phyloP scores from a whole-genome alignment of 2,888 invertebrate genomes.

The Hymenopus coronatus region DNA sequence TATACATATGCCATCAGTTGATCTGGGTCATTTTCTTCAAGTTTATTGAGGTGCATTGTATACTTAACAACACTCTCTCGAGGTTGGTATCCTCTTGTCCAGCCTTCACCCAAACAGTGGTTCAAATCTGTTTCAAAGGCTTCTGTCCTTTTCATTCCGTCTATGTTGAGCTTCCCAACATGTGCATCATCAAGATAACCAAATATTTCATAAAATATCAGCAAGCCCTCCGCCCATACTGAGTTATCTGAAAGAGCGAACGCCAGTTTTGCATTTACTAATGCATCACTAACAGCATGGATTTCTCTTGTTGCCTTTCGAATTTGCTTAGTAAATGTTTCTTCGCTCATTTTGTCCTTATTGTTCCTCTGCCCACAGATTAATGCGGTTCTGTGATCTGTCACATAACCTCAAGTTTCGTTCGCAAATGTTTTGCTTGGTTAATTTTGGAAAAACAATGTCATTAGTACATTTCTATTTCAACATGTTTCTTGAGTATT shows the following conservation, averaged over 20 bases:
- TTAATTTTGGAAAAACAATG: too few relatives aligned
- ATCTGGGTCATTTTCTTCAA: conserved; percentile 58
- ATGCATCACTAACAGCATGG: conserved; percentile 70
- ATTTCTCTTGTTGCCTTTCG: conserved; percentile 69
- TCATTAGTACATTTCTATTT: too few relatives aligned
- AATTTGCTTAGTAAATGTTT: conserved; percentile 55
- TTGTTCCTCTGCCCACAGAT: background rate
- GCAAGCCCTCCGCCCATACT: conserved; percentile 76
- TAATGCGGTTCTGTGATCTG: too few relatives aligned
- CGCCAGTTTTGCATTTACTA: conserved; percentile 76
- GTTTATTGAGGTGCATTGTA: conserved; percentile 60
- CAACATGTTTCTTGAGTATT: too few relatives aligned
- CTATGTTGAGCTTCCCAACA: conserved; percentile 48
- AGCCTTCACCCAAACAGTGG: conserved; percentile 61
- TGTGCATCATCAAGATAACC: conserved; percentile 66
- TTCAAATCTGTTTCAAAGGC: conserved; percentile 69
- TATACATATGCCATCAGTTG: conserved; percentile 74
- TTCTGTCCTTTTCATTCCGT: conserved; percentile 58
- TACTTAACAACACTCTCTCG: conserved; percentile 63
- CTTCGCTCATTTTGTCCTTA: conserved; percentile 24
- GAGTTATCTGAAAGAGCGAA: conserved; percentile 66
- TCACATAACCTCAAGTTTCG: too few relatives aligned
- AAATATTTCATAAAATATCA: conserved; percentile 76
- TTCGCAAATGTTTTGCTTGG: too few relatives aligned
- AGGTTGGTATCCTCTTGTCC: conserved; percentile 52